Percentiles rank a stretch among this genome's conserved stretches.
These are phyloP conservation scores for Scomberomorus guttatus DNA, from an alignment of 2,797 vertebrate genomes.

Conservation along the genomic window DNA sequence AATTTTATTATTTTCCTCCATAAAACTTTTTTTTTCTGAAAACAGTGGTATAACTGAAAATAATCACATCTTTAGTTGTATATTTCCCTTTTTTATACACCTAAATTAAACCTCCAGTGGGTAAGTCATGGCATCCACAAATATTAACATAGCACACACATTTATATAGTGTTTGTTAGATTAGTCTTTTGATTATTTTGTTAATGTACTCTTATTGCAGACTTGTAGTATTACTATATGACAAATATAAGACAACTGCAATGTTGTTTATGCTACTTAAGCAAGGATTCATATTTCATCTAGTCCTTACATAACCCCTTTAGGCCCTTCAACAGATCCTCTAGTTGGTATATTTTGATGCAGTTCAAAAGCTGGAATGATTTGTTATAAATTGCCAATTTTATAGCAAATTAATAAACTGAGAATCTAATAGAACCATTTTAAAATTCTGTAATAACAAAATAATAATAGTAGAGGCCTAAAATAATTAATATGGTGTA, in stretches of 20 bases:
- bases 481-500: neutral
- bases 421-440: neutral
- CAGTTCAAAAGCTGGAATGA: neutral
- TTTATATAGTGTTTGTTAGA: neutral
- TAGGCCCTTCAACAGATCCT: neutral
- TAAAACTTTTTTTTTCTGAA: neutral
- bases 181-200: neutral
- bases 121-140: neutral
- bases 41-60: neutral
- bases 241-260: neutral
- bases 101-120: neutral
- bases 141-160: neutral
- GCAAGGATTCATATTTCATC: constrained; percentile 25
- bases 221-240: neutral
- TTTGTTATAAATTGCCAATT: neutral
- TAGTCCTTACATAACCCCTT: constrained; percentile 3
- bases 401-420: neutral
- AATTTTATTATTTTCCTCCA: constrained; percentile 12
- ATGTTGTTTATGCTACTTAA: neutral
- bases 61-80: no score
- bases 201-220: neutral
- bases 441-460: neutral
- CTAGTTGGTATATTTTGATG: neutral
- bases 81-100: no score
- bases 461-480: neutral